Evolutionary conservation across 2,113 vertebrate genomes (phyloP), one percentile per base, ranked within the genome.

Genomic region (Acinonyx jubatus): DNA sequence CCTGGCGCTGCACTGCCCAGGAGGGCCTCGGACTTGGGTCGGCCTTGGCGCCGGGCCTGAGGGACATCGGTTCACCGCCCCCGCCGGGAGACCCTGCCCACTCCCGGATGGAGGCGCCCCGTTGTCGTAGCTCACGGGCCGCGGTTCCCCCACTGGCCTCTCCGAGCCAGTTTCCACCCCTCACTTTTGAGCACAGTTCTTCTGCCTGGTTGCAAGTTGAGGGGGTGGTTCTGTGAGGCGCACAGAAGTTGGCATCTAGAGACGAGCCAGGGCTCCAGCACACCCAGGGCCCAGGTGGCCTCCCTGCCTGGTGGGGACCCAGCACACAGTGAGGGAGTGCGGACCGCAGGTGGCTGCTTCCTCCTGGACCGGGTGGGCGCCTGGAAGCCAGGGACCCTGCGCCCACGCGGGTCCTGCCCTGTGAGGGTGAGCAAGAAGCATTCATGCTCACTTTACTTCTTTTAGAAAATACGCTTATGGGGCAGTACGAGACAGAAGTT

Each of bases 401-500:
- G 0, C 1, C 10, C 23, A 0, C 4, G 23, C 36, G 0, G 36
- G 31, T 21, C 45, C 27, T 36, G 50, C 55, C 11, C 38, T 8
- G 1, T 5, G 33, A 41, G 45, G 5, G 38, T 3, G 29, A 29
- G 45, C 0, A 5, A 52, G 45, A 48, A 65, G 45, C 45, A 3
- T 11, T 12, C 31, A 10, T 27, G 7, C 68, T n/a, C 4, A 23
- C 48, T 48, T 38, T 14, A 2, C 2, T 10, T 74, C 55, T 45
- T n/a, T 10, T 74, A 65, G 5, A 14, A 65, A 94, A 71, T 65
- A 9, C 14, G 74, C 15, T 55, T 18, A 2, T 6, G 45, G 81
- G 25, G 16, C 68, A 41, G 61, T 78, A 4, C 11, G 1, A 93
- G 45, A 91, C 89, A 91, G 29, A 61, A 10, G 10, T 71, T 55